These are phyloP conservation scores for Epinephelus lanceolatus DNA, from an alignment of 2,113 vertebrate species.

Conservation along the genomic window DNA sequence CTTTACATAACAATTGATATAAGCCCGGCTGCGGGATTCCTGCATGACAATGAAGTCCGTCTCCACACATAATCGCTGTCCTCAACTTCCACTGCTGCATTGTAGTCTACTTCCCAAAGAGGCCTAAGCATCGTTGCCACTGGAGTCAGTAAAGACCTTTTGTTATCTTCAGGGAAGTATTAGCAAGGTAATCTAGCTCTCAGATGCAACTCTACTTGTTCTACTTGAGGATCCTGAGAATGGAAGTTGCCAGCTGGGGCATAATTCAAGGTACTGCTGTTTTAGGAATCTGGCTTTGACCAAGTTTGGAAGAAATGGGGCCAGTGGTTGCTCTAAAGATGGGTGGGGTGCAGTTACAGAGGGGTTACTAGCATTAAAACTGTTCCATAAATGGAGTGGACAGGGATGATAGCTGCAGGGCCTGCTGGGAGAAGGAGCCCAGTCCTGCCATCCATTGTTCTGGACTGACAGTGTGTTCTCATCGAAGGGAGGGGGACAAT, in stretches of 20 bases:
- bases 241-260: constrained; percentile 18
- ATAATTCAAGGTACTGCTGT: constrained; percentile 17
- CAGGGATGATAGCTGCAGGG: constrained; percentile 54
- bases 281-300: constrained; percentile 36
- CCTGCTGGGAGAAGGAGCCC: constrained; percentile 46
- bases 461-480: constrained; percentile 61
- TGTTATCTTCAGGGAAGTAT: constrained; percentile 53
- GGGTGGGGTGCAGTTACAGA: not conserved
- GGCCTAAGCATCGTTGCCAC: constrained; percentile 27
- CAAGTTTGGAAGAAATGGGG: constrained; percentile 28
- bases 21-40: constrained; percentile 66
- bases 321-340: not conserved
- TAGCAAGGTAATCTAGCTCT: constrained; percentile 52
- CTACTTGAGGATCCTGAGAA: constrained; percentile 15
- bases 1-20: constrained; percentile 80
- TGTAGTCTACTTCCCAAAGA: constrained; percentile 58
- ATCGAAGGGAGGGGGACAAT: constrained; percentile 14
- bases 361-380: constrained; percentile 28
- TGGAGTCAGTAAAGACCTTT: constrained; percentile 32
- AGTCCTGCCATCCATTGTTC: constrained; percentile 66
- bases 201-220: constrained; percentile 31
- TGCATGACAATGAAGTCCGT: constrained; percentile 75
- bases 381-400: constrained; percentile 70
- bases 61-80: constrained; percentile 60
- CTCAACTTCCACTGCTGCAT: constrained; percentile 55